phyloP scores from a whole-genome alignment of 1,140 invertebrate genomes.

The Chionoecetes opilio region DNA sequence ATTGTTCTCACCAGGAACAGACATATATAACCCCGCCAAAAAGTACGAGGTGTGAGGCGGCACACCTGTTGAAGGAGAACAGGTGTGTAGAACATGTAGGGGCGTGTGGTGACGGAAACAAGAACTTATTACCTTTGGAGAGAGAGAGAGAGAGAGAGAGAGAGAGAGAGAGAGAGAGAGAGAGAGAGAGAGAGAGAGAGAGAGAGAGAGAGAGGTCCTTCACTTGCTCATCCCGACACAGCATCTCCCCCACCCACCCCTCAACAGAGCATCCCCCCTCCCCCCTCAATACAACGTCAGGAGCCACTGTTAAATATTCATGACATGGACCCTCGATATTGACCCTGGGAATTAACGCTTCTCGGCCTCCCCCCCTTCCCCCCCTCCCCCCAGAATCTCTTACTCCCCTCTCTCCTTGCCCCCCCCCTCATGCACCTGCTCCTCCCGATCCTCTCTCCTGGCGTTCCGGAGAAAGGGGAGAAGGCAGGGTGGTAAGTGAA shows the following conservation, averaged over 20 bases:
- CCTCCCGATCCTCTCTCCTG: background rate
- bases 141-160: constrained; percentile 51
- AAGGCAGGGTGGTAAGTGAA: background rate
- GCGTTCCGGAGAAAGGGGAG: background rate
- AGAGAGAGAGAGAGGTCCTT: constrained; percentile 37
- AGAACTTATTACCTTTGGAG: too few relatives aligned
- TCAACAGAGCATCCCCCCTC: background rate
- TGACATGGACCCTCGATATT: background rate
- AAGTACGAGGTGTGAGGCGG: too few relatives aligned
- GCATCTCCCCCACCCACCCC: background rate
- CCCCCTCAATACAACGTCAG: background rate
- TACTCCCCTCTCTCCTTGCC: background rate
- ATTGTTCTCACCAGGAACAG: too few relatives aligned
- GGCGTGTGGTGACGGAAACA: too few relatives aligned
- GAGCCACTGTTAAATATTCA: constrained; percentile 30
- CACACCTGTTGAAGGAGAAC: too few relatives aligned
- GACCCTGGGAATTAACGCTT: background rate
- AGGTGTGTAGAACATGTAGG: too few relatives aligned
- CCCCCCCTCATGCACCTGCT: background rate
- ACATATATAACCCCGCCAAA: too few relatives aligned
- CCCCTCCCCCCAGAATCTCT: background rate
- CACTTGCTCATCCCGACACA: background rate
- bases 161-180: constrained; percentile 52
- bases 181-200: constrained; percentile 53
- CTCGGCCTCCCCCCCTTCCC: background rate